These are phyloP conservation scores for Nilaparvata lugens DNA, from an alignment of 1,140 invertebrate species.

Conservation along the genomic window DNA sequence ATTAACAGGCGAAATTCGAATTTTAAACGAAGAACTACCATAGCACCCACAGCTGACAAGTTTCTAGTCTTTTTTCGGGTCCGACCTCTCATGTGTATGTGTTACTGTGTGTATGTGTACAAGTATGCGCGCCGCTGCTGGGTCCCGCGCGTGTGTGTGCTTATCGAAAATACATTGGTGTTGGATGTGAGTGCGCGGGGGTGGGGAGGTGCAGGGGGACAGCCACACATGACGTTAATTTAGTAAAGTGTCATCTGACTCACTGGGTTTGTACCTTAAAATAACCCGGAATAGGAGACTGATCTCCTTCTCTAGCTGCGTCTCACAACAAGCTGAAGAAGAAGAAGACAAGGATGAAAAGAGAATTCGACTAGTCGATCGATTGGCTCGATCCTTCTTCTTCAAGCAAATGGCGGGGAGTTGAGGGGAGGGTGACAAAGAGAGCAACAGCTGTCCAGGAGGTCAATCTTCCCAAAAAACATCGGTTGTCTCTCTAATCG, in stretches of 20 bases:
- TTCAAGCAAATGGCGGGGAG: too few species aligned
- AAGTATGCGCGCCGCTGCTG: too few species aligned
- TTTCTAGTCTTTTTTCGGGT: not conserved
- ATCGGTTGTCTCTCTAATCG: too few species aligned
- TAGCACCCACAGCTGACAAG: not conserved
- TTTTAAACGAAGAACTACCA: slow-evolving; percentile 3
- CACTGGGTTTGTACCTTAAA: slow-evolving; percentile 10
- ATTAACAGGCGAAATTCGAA: slow-evolving; percentile 16
- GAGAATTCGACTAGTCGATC: too few species aligned
- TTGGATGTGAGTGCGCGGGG: slow-evolving; percentile 1
- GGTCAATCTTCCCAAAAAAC: too few species aligned
- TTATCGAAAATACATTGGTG: slow-evolving; percentile 18
- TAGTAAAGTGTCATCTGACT: slow-evolving; percentile 15
- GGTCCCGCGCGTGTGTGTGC: not conserved
- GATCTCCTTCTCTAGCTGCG: not conserved
- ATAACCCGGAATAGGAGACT: slow-evolving; percentile 6
- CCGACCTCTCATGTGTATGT: slow-evolving; percentile 2
- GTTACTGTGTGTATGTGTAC: not conserved
- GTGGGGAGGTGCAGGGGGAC: not conserved
- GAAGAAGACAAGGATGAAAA: too few species aligned
- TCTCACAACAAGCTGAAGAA: too few species aligned
- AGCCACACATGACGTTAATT: slow-evolving; percentile 15
- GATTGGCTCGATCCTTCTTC: too few species aligned
- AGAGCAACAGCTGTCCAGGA: too few species aligned
- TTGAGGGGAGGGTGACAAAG: too few species aligned